These are phyloP conservation scores for Philaenus spumarius DNA, from an alignment of 1,140 invertebrate genomes.

Conservation along the genomic window DNA sequence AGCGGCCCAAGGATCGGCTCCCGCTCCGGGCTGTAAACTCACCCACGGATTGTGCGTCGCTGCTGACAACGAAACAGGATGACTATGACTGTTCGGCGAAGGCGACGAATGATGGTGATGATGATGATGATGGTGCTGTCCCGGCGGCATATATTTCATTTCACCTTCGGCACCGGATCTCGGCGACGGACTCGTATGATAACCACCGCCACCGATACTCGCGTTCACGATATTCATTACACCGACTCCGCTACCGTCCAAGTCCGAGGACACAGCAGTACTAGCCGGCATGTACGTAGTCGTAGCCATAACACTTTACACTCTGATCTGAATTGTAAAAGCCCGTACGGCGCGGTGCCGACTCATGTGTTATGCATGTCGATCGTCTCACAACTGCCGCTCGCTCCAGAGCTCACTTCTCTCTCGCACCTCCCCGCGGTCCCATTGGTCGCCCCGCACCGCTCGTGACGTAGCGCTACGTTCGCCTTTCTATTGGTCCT, in stretches of 20 bases:
- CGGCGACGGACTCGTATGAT: conserved; percentile 63
- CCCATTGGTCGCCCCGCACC: conserved; percentile 7
- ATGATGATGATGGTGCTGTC: conserved; percentile 68
- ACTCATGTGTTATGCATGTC: conserved; percentile 54
- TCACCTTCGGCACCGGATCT: conserved; percentile 73
- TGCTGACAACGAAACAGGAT: conserved; percentile 51
- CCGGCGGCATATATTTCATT: conserved; percentile 87
- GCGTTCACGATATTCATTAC: conserved; percentile 50
- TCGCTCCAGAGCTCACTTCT: conserved; percentile 23
- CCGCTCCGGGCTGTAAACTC: conserved; percentile 59
- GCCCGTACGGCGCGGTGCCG: conserved; percentile 26
- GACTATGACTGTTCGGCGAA: conserved; percentile 54
- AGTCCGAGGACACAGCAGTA: conserved; percentile 60
- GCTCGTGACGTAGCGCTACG: conserved; percentile 14
- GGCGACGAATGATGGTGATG: conserved; percentile 55
- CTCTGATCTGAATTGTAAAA: conserved; percentile 30
- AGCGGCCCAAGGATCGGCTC: conserved; percentile 68
- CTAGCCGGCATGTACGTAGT: conserved; percentile 78
- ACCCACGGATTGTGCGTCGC: conserved; percentile 71
- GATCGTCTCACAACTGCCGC: conserved; percentile 42
- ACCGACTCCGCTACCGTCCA: conserved; percentile 66
- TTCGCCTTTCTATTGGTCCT: conserved; percentile 20
- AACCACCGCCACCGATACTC: conserved; percentile 47
- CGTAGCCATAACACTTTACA: conserved; percentile 55
- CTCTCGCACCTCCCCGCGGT: conserved; percentile 12